Conservation (phyloP, 2,113 vertebrate genomes). For the Eupsittula cactorum region DNA sequence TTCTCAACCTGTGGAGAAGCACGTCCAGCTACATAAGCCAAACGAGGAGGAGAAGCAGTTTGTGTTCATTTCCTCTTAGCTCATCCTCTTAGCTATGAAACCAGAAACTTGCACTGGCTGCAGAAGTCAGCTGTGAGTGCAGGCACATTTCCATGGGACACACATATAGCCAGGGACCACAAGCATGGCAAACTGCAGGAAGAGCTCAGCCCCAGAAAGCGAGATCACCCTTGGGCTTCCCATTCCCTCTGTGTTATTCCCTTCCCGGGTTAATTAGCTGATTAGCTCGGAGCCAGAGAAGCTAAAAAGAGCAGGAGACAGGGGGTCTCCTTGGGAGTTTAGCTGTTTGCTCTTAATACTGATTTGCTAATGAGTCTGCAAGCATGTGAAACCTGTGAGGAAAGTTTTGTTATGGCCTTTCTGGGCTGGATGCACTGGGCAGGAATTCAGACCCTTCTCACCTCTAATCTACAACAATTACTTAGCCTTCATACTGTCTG, state of each 20-base stretch:
- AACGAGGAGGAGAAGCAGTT: not conserved
- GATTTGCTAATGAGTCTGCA: not conserved
- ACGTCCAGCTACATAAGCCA: not conserved
- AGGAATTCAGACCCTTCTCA: not conserved
- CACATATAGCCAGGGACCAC: not conserved
- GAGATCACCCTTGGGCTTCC: not conserved
- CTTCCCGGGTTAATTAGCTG: not conserved
- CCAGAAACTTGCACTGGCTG: not conserved
- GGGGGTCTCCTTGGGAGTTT: not conserved
- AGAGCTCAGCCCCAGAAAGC: too few species aligned
- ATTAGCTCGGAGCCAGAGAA: not conserved
- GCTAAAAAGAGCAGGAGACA: not conserved
- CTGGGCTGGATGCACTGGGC: not conserved
- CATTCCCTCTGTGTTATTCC: not conserved
- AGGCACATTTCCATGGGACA: accelerated
- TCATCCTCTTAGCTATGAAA: not conserved
- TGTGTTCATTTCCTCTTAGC: not conserved
- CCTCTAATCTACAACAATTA: not conserved
- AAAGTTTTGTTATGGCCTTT: not conserved
- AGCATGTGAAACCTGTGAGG: not conserved
- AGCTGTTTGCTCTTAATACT: not conserved
- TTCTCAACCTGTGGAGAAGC: not conserved
- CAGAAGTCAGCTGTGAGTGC: not conserved
- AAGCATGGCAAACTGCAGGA: too few species aligned
- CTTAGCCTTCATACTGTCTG: not conserved